phyloP scores from a whole-genome alignment of 2,888 invertebrate species.

The Caenorhabditis imperialis region DNA sequence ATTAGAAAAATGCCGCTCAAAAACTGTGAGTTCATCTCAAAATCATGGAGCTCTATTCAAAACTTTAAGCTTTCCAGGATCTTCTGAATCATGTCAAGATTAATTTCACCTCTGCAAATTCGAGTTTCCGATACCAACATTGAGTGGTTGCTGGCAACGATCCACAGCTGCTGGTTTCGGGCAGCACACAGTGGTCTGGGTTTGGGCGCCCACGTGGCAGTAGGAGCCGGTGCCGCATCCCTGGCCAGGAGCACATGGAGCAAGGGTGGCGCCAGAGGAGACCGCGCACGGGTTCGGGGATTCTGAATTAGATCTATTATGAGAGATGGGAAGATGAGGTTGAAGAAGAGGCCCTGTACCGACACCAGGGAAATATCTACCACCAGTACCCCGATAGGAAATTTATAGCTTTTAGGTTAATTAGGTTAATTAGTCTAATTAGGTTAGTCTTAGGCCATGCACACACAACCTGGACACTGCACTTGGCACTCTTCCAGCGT shows the following conservation, averaged over 20 bases:
- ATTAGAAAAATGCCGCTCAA: conserved; percentile 20
- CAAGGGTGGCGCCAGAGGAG: conserved; percentile 59
- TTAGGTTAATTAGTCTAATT: no score
- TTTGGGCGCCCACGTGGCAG: conserved; percentile 76
- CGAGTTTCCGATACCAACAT: conserved; percentile 74
- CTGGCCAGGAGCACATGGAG: conserved; percentile 57
- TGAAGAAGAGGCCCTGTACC: not conserved
- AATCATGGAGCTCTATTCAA: no score
- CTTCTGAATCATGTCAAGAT: no score
- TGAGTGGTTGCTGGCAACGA: conserved; percentile 76
- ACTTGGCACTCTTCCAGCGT: conserved; percentile 74
- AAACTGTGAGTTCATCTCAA: no score
- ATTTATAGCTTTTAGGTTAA: no score
- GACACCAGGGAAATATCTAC: not conserved
- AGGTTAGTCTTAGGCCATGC: not conserved
- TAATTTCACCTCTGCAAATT: conserved; percentile 76
- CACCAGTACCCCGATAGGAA: no score
- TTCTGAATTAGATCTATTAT: conserved; percentile 64
- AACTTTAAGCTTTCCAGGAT: no score
- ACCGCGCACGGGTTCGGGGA: conserved; percentile 76
- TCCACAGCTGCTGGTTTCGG: conserved; percentile 76
- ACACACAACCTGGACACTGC: conserved; percentile 72
- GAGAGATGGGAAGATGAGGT: not conserved
- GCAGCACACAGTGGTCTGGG: conserved; percentile 77
- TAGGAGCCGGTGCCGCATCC: conserved; percentile 65